phyloP scores from a whole-genome alignment of 2,797 vertebrate species.

The Astyanax mexicanus region DNA sequence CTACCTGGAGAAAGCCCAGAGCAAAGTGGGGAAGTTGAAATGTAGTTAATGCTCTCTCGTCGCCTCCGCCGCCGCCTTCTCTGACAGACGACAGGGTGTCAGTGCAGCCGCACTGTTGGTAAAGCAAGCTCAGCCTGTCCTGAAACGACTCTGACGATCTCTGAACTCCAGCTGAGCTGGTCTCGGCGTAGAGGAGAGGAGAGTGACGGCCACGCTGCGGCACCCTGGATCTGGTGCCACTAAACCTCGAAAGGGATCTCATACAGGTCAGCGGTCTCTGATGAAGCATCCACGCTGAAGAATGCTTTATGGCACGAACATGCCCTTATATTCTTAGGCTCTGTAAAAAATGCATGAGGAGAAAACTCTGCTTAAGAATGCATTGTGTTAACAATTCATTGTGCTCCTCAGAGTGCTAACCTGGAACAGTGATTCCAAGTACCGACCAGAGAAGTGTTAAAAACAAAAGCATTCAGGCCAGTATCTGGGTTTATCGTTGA shows the following conservation, averaged over 20 bases:
- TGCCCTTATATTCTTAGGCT: neutral
- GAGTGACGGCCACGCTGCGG: neutral
- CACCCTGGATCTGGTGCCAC: neutral
- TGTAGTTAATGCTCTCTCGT: neutral
- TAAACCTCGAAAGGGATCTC: neutral
- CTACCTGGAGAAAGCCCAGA: neutral
- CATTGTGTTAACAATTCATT: constrained; percentile 15
- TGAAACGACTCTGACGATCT: neutral
- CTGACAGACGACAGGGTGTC: neutral
- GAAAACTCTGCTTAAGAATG: neutral
- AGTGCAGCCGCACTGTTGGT: neutral
- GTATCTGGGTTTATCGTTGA: no score
- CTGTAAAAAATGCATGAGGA: neutral
- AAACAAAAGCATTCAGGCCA: no score
- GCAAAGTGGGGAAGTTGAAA: constrained; percentile 4
- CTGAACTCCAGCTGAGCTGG: neutral
- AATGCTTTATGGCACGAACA: neutral
- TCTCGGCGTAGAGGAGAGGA: neutral
- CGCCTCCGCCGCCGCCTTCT: neutral
- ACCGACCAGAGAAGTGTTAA: no score
- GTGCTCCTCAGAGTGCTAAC: neutral
- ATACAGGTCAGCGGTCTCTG: neutral
- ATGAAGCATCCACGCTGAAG: neutral
- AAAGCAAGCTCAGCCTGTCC: neutral
- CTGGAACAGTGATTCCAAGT: no score